Base-by-base conservation (phyloP, 2,888 invertebrate genomes). In the Apodemia zela region DNA sequence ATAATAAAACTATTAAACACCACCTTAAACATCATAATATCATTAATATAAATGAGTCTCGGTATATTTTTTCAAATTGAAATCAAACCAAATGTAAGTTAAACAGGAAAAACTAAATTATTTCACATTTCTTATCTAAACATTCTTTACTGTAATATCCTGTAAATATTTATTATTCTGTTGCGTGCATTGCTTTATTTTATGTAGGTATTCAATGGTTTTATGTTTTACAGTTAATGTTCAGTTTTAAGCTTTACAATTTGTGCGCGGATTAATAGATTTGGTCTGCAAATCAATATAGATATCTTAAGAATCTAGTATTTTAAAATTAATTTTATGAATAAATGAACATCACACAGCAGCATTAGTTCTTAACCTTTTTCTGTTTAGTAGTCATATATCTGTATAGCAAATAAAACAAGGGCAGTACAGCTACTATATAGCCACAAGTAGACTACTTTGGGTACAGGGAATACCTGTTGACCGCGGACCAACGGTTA, bases 1-100 rank as follows among this genome's bases (percentile, higher is more conserved):
- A 51, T 51, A 21, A 51, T 51, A 51, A 51, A 21, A 10, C 51
- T 51, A 51, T 51, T 51, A 51, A 51, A 51, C 21, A 51, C 13
- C 51, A 51, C 51, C 51, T 51, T 21, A 51, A 21, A 18, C 51
- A 18, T 49, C 49, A 49, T 38, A 38, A 38, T 18, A 49, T 49
- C 49, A 51, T 51, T 21, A 51, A 51, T 51, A 51, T 17, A 38
- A 38, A 38, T 38, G 38, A 38, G 38, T 13, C 38, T 38, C 11
- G 18, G 21, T 21, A 11, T 49, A 21, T 13, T 51, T 21, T 51
- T 51, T 51, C 13, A 21, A 21, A 17, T 21, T 51, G 21, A 51
- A 51, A 17, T 11, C 21, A 51, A 21, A 51, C 51, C 1, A 51
- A 51, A 51, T 51, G 11, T 51, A 38, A 38, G 13, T 38, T 38